Evolutionary conservation across 1,140 invertebrate genomes (phyloP).

Genomic region (Pseudomyrmex cubaensis): DNA sequence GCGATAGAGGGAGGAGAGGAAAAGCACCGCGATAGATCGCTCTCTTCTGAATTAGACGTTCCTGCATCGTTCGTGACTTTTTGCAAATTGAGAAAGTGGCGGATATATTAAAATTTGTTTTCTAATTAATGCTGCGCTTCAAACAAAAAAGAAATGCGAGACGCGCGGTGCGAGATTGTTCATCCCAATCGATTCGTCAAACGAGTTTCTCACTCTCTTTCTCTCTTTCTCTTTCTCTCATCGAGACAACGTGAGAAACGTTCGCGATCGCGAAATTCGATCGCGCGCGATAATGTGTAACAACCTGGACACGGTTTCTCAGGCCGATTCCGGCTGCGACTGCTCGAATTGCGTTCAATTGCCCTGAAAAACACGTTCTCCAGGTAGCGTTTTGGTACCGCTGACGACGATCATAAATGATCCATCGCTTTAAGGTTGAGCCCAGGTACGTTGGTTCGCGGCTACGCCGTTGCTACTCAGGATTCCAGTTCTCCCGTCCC

Average conservation of each 20-base stretch:
- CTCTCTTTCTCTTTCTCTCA: not conserved
- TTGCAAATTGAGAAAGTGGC: too few relatives aligned
- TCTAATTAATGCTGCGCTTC: too few relatives aligned
- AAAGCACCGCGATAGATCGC: too few relatives aligned
- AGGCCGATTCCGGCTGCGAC: not conserved
- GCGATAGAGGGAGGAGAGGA: too few relatives aligned
- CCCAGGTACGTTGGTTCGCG: constrained; percentile 82
- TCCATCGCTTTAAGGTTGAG: constrained; percentile 84
- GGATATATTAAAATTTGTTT: too few relatives aligned
- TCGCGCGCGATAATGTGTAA: constrained; percentile 37
- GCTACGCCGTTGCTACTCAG: constrained; percentile 85
- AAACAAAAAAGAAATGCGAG: too few relatives aligned
- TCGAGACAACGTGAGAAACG: constrained; percentile 31
- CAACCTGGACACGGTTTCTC: constrained; percentile 36
- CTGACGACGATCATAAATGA: constrained; percentile 73
- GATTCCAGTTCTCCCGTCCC: constrained; percentile 83
- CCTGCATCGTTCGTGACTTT: too few relatives aligned
- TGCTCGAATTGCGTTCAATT: constrained; percentile 55
- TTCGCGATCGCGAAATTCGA: constrained; percentile 53
- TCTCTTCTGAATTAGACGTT: too few relatives aligned
- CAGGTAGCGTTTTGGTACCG: constrained; percentile 64
- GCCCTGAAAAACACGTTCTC: constrained; percentile 63
- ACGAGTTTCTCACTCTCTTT: too few relatives aligned
- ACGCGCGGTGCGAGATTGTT: not conserved
- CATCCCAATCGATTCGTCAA: not conserved